phyloP scores from a whole-genome alignment of 2,797 vertebrate genomes.

The Myotis daubentonii region DNA sequence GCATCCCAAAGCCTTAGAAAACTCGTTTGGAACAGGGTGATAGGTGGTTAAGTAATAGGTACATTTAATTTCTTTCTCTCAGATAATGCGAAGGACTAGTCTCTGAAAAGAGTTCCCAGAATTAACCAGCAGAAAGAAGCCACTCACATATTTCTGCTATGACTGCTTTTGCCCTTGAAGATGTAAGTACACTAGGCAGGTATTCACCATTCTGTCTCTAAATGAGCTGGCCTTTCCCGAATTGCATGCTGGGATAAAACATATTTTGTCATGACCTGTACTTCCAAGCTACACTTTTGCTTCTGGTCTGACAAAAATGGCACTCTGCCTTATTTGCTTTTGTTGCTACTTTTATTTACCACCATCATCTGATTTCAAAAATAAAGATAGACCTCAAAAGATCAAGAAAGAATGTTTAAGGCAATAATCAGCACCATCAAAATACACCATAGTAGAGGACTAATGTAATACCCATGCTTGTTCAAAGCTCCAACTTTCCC shows the following conservation, averaged over 20 bases:
- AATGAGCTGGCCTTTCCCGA: not conserved
- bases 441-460: not conserved
- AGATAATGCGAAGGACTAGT: not conserved
- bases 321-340: not conserved
- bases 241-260: not conserved
- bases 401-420: not conserved
- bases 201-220: not conserved
- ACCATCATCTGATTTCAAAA: not conserved
- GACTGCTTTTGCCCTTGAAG: not conserved
- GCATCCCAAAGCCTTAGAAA: conserved; percentile 6
- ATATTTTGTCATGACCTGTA: not conserved
- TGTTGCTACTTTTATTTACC: not conserved
- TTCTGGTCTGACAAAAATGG: not conserved
- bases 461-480: not conserved
- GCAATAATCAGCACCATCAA: not conserved
- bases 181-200: not conserved
- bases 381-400: not conserved
- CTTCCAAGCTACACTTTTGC: not conserved
- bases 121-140: not conserved
- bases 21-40: not conserved
- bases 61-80: conserved; percentile 41
- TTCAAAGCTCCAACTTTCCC: not conserved
- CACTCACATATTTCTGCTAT: not conserved
- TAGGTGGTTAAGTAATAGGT: not conserved
- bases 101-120: not conserved